Evolutionary conservation across 2,797 vertebrate genomes (phyloP).

Genomic region (Sarcoramphus papa): DNA sequence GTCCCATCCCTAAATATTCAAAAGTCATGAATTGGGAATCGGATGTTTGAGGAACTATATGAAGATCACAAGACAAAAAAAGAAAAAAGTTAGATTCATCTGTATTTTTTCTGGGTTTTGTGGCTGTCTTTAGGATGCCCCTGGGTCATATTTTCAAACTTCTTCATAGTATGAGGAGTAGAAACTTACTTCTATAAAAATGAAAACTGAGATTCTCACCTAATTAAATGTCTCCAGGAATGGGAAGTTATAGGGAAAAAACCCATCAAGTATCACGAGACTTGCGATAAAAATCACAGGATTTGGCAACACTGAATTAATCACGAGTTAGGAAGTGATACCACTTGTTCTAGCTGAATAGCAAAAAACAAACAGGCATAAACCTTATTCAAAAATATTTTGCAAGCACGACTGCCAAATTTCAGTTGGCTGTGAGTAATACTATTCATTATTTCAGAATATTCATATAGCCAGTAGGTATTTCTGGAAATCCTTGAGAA

Average conservation of each 20-base stretch:
- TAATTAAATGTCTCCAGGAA: conserved; percentile 20
- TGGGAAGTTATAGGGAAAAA: neutral
- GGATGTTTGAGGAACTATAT: neutral
- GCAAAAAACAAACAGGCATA: conserved; percentile 36
- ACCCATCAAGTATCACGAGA: conserved; percentile 2
- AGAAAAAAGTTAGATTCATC: neutral
- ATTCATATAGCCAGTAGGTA: conserved; percentile 33
- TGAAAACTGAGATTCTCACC: conserved; percentile 44
- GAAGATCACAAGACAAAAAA: neutral
- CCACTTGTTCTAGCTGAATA: conserved; percentile 35
- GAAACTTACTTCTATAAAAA: conserved; percentile 28
- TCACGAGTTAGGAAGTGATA: conserved; percentile 29
- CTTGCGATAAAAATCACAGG: conserved; percentile 9
- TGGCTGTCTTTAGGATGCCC: conserved; percentile 8
- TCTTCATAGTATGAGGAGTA: conserved; percentile 10
- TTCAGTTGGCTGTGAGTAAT: conserved; percentile 23
- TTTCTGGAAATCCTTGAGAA: conserved; percentile 59
- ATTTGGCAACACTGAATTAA: conserved; percentile 17
- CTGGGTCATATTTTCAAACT: conserved; percentile 11
- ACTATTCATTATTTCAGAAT: conserved; percentile 46
- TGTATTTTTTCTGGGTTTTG: neutral
- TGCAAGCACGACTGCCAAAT: neutral
- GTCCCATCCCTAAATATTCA: neutral
- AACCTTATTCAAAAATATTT: conserved; percentile 42
- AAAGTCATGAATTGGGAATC: neutral